These are phyloP conservation scores for Parauchenoglanis ngamensis DNA, from an alignment of 2,797 vertebrate species.

Conservation along the genomic window DNA sequence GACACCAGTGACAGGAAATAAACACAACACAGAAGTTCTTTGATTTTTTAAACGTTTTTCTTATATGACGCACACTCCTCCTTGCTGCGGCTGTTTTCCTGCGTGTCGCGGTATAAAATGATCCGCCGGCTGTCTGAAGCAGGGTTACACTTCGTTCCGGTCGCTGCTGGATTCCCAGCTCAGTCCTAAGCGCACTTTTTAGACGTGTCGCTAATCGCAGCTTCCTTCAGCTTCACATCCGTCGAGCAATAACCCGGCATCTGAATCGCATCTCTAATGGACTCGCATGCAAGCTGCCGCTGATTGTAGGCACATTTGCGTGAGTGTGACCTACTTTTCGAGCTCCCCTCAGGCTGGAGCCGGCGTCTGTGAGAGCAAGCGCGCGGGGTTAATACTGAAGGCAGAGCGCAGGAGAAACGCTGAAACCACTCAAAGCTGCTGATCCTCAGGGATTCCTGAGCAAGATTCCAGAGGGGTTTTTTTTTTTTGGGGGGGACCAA, in stretches of 20 bases:
- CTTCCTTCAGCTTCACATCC: slow-evolving; percentile 5
- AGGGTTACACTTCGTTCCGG: too few species aligned
- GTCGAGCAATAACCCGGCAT: slow-evolving; percentile 33
- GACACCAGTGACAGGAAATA: not conserved
- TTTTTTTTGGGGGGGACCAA: not conserved
- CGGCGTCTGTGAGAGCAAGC: not conserved
- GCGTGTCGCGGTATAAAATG: not conserved
- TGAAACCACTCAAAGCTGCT: slow-evolving; percentile 13
- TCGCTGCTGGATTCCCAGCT: not conserved
- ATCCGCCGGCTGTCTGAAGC: not conserved
- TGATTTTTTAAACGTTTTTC: too few species aligned
- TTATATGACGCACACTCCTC: too few species aligned
- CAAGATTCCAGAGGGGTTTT: not conserved
- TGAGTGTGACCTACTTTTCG: slow-evolving; percentile 38
- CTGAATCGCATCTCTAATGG: slow-evolving; percentile 17
- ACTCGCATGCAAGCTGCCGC: slow-evolving; percentile 11
- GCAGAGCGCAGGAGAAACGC: slow-evolving; percentile 1
- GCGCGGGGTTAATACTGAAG: slow-evolving; percentile 3
- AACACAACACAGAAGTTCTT: too few species aligned
- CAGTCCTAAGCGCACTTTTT: not conserved
- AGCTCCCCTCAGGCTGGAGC: slow-evolving; percentile 36
- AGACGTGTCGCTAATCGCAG: slow-evolving; percentile 14
- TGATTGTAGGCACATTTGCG: slow-evolving; percentile 11
- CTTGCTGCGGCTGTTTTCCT: not conserved
- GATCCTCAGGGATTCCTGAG: not conserved